Conservation (phyloP, 1,140 invertebrate genomes). For the Vanessa atalanta region DNA sequence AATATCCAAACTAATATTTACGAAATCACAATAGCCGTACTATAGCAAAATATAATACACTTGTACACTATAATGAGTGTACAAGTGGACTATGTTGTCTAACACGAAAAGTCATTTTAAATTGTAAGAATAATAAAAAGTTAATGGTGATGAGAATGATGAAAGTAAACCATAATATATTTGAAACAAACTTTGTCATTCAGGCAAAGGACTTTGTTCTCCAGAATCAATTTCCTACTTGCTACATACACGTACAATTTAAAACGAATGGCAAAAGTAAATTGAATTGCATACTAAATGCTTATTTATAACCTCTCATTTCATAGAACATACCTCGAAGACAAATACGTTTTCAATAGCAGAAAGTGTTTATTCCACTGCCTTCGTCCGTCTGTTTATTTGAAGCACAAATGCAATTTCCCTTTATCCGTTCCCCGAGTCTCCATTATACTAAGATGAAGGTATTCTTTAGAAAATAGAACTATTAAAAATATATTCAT, state of each 20-base stretch:
- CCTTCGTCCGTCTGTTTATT: constrained; percentile 25
- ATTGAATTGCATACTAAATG: constrained; percentile 15
- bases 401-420: constrained; percentile 37
- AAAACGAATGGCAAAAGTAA: neutral
- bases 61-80: too few relatives aligned
- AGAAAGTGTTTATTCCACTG: constrained; percentile 29
- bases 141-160: too few relatives aligned
- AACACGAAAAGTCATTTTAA: too few relatives aligned
- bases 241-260: neutral
- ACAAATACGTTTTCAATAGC: constrained; percentile 37
- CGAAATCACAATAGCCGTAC: too few relatives aligned
- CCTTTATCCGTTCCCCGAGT: constrained; percentile 22
- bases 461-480: constrained; percentile 3
- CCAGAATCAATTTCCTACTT: too few relatives aligned
- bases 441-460: constrained; percentile 24
- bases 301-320: constrained; percentile 29
- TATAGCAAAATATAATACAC: too few relatives aligned
- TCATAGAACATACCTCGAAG: constrained; percentile 14
- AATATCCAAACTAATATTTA: too few relatives aligned
- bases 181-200: too few relatives aligned
- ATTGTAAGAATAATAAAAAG: too few relatives aligned
- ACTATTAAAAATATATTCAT: neutral
- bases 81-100: too few relatives aligned
- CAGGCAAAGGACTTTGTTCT: too few relatives aligned
- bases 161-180: too few relatives aligned